Evolutionary conservation across 2,797 vertebrate species (phyloP), one percentile per base, ranked within the genome.

Genomic region (Crypturellus tataupa): DNA sequence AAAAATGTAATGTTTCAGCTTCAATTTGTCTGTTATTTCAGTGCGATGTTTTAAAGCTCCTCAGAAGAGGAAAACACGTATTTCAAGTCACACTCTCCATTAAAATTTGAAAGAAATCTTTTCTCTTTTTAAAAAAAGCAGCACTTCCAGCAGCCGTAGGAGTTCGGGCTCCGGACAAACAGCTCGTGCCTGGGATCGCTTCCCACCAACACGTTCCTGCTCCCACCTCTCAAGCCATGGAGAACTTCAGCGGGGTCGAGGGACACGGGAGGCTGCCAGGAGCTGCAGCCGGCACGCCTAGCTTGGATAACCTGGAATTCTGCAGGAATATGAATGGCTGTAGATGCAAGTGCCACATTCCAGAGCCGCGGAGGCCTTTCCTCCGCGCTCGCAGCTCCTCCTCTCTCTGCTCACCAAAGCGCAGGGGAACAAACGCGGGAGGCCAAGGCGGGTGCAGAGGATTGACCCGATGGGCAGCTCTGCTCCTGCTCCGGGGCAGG

Each of bases 1-100:
- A 97, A 91, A 97, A 91, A 92, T 44, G 67, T 59, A 79, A 67
- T 62, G 67, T 91, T 95, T 95, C 72, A 6, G 51, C 87, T 81
- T 90, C 69, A 62, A 71, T 83, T 95, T 94, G 77, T 92, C 93
- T 82, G 39, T 49, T 71, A 62, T 69, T 90, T 59, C 79, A 89
- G 79, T 4, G n/a, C 12, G 77, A 86, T 86, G 64, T 47, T 81
- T 80, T 63, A 88, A 70, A 81, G 70, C 24, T 55, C 73, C 68
- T 92, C 7, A 58, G 46, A 44, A 91, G 70, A 64, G 4, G n/a
- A 65, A 59, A 90, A 63, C 47, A 79, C 46, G 51, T 31, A 65
- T 9, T 71, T 78, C 42, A 80, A 65, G 65, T 24, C n/a, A 64
- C 27, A 77, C 76, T 83, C 78, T 78, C 87, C 86, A 80, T 63